Evolutionary conservation across 2,797 vertebrate species (phyloP).

Genomic region (Anguilla pacifica): DNA sequence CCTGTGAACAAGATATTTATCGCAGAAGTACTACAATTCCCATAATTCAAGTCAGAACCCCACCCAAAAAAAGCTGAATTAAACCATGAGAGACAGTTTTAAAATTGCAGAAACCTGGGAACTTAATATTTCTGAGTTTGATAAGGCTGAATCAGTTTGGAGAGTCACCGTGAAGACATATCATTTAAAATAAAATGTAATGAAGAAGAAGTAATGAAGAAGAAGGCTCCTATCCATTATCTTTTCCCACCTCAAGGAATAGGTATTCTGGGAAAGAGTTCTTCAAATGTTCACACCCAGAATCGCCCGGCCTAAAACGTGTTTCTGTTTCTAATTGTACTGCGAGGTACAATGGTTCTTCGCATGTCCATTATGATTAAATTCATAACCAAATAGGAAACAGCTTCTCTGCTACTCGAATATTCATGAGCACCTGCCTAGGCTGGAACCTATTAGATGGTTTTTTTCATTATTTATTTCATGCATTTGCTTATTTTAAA

Average conservation of each 20-base stretch:
- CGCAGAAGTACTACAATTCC: background rate
- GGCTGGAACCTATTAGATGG: background rate
- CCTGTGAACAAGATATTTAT: background rate
- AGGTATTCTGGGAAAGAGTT: background rate
- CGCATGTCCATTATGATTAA: background rate
- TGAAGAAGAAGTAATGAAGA: too few species aligned
- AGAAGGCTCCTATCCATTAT: background rate
- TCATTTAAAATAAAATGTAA: background rate
- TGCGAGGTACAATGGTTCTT: background rate
- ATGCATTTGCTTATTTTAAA: background rate
- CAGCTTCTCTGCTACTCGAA: background rate
- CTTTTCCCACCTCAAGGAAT: background rate
- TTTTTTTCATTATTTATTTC: background rate
- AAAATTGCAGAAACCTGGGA: background rate
- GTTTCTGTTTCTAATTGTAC: background rate
- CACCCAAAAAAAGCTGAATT: background rate
- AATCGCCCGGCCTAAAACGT: background rate
- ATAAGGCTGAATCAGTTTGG: background rate
- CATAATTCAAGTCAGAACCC: background rate
- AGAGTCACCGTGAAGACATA: background rate
- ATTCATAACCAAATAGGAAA: background rate
- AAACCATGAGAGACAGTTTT: background rate
- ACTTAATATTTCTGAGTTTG: background rate
- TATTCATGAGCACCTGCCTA: conserved; percentile 12
- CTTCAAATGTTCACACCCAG: background rate